These are phyloP conservation scores for Agriotes lineatus DNA, from an alignment of 2,888 invertebrate genomes.

Conservation along the genomic window DNA sequence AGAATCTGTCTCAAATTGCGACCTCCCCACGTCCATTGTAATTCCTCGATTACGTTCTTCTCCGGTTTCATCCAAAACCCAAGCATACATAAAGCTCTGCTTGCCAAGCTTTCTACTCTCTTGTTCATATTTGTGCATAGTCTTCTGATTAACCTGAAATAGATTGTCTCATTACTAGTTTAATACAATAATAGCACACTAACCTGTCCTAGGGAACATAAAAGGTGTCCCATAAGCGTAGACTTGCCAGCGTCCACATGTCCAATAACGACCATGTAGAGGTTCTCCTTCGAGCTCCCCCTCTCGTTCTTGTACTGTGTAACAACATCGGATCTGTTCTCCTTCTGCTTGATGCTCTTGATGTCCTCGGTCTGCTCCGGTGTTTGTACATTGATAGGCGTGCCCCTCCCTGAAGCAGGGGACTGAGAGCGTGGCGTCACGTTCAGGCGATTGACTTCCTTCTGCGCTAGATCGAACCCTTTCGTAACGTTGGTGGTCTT, in stretches of 20 bases:
- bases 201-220: conserved; percentile 87
- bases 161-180: background rate
- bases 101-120: conserved; percentile 98
- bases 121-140: conserved; percentile 97
- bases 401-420: conserved; percentile 74
- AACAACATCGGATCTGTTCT: conserved; percentile 72
- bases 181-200: conserved; percentile 24
- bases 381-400: conserved; percentile 60
- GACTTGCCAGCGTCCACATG: conserved; percentile 99
- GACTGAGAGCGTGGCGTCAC: conserved; percentile 78
- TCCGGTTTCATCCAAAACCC: conserved; percentile 99
- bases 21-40: conserved; percentile 98
- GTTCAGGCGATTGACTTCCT: conserved; percentile 56
- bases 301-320: conserved; percentile 80
- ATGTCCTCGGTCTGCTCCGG: conserved; percentile 43
- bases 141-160: conserved; percentile 77
- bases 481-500: conserved; percentile 69
- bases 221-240: conserved; percentile 95
- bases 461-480: conserved; percentile 70
- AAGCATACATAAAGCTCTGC: conserved; percentile 97
- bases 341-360: conserved; percentile 66
- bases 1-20: conserved; percentile 89
- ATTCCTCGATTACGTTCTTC: conserved; percentile 97
- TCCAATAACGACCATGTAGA: conserved; percentile 93
- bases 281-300: conserved; percentile 84